Base-by-base conservation (phyloP, 2,113 vertebrate species). In the Myocastor coypus region DNA sequence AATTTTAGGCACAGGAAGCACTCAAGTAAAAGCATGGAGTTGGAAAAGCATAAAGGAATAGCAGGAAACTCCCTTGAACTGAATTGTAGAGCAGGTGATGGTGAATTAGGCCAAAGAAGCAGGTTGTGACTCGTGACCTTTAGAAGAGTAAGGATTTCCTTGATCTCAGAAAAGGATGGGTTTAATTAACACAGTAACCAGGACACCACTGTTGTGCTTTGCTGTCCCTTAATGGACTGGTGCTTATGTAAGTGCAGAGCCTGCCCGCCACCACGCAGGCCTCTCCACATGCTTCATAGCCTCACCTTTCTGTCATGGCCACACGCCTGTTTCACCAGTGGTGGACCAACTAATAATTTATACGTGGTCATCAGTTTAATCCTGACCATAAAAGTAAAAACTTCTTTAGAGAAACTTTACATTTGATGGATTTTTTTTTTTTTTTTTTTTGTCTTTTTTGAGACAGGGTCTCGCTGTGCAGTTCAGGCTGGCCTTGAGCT, bases 371-470 rank as follows among this genome's bases (percentile, higher is more conserved):
- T 86, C n/a, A 59, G 17, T 40, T 80, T 82, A 90, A 59, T 87
- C 28, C 87, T 90, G 80, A 84, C 92, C 30, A 57, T 85, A 71
- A 91, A 93, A 89, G 42, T 71, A 78, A 86, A 94, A 66, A 61
- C 57, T 11, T 40, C 87, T 96, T 95, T 95, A 69, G 42, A 40
- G 46, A 94, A 83, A 78, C 40, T 63, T 75, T 24, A 75, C 37
- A 91, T 73, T 78, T 75, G 32, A 92, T 83, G 17, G 5, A 19
- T 52, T 92, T 87, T 89, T 92, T n/a, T n/a, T n/a, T n/a, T n/a
- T n/a, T n/a, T n/a, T n/a, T n/a, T n/a, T n/a, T n/a, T n/a, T n/a
- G n/a, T n/a, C n/a, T n/a, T n/a, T n/a, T n/a, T n/a, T n/a, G n/a
- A n/a, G n/a, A n/a, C n/a, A n/a, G n/a, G n/a, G n/a, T n/a, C n/a